phyloP scores from a whole-genome alignment of 2,113 vertebrate genomes.

The western clawed frog (Xenopus tropicalis) region DNA sequence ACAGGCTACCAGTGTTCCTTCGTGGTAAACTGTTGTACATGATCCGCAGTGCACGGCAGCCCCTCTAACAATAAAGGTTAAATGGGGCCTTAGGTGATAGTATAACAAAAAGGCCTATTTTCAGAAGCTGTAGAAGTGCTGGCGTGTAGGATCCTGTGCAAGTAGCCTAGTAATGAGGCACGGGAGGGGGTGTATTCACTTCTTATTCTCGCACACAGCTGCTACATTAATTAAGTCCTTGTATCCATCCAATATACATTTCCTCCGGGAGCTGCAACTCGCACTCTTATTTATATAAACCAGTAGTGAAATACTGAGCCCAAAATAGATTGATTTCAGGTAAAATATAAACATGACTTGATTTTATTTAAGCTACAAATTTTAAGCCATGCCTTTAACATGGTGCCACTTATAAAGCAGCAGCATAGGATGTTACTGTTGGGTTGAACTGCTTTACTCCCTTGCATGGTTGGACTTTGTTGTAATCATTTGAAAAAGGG shows the following conservation, averaged over 20 bases:
- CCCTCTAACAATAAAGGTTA: conserved; percentile 8
- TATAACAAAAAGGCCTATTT: not conserved
- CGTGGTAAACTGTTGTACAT: not conserved
- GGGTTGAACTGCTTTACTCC: no score
- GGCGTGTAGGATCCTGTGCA: conserved; percentile 6
- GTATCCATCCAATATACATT: conserved; percentile 7
- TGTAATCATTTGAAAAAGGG: no score
- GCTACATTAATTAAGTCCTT: not conserved
- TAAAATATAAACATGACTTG: no score
- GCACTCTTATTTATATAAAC: not conserved
- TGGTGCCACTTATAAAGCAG: not conserved
- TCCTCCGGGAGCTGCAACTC: not conserved
- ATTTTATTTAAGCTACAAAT: no score
- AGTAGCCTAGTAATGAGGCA: conserved; percentile 16
- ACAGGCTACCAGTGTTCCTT: not conserved
- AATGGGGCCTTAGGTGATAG: conserved; percentile 10
- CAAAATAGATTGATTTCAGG: no score
- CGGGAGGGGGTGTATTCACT: not conserved
- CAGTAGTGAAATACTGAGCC: no score
- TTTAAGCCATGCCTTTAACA: no score
- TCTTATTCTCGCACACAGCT: not conserved
- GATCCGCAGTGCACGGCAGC: not conserved
- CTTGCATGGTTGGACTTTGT: no score
- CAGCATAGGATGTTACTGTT: no score
- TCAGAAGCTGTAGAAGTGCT: not conserved